Percentiles rank a stretch among this genome's conserved stretches.
Conservation (phyloP, 2,888 invertebrate genomes). For the Rhogogaster chlorosoma region DNA sequence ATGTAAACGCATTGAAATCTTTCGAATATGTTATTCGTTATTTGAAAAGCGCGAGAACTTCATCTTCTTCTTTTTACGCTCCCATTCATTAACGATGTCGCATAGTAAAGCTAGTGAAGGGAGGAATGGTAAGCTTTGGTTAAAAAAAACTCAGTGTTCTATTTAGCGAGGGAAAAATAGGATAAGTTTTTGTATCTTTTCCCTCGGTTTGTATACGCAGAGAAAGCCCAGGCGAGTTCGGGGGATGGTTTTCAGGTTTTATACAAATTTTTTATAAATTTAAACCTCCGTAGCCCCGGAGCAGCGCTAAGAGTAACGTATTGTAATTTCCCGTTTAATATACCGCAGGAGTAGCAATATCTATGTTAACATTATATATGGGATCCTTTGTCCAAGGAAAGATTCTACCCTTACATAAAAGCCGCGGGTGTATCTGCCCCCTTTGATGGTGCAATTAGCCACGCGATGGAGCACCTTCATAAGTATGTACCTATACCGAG, state of each 20-base stretch:
- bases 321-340: background rate
- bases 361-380: conserved; percentile 15
- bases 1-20: background rate
- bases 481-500: background rate
- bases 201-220: background rate
- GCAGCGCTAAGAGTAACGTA: conserved; percentile 3
- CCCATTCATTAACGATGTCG: background rate
- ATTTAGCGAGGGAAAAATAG: background rate
- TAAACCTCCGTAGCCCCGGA: background rate
- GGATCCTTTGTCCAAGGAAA: background rate
- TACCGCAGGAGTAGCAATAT: conserved; percentile 20
- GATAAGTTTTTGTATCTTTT: background rate
- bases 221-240: background rate
- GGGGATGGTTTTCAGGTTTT: background rate
- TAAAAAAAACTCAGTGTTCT: background rate
- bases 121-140: too few species aligned
- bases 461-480: background rate
- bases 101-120: background rate
- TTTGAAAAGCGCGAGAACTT: background rate
- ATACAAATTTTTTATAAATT: background rate
- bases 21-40: background rate
- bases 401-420: background rate
- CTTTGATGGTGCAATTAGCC: conserved; percentile 32
- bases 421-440: background rate
- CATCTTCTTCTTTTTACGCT: background rate